Evolutionary conservation across 2,797 vertebrate genomes (phyloP).

Genomic region (Chrysocyon brachyurus): DNA sequence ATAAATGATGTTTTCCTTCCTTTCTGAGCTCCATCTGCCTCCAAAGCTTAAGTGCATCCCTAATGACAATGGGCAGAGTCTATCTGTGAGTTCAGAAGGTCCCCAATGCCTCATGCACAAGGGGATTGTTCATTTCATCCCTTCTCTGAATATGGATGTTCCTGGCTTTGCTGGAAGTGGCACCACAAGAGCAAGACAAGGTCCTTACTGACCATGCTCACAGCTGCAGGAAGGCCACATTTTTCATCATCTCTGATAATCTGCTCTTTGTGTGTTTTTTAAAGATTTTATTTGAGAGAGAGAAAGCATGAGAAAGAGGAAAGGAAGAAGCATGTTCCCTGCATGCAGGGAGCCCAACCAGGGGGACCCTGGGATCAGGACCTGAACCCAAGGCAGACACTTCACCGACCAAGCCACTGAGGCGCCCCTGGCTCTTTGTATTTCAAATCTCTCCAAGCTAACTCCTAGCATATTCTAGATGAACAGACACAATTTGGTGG

Average conservation of each 20-base stretch:
- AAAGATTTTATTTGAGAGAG: neutral
- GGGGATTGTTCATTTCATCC: neutral
- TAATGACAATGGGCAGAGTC: neutral
- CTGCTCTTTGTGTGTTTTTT: neutral
- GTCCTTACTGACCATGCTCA: neutral
- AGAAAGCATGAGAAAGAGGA: neutral
- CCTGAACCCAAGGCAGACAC: neutral
- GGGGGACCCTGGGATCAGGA: neutral
- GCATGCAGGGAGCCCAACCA: neutral
- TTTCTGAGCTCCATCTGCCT: neutral
- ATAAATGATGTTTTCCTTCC: neutral
- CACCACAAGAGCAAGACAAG: neutral
- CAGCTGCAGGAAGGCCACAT: neutral
- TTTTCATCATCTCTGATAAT: neutral
- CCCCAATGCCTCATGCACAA: neutral
- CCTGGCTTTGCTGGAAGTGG: neutral
- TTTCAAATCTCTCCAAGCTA: neutral
- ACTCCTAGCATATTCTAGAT: neutral
- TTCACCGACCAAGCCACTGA: neutral
- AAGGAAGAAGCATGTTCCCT: neutral
- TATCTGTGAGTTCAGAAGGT: neutral
- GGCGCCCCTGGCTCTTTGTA: neutral
- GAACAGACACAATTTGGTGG: accelerated
- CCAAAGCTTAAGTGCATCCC: conserved; percentile 23
- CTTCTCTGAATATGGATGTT: neutral